phyloP scores from a whole-genome alignment of 92 coral and sea anemone genomes.

The Heliopora coerulea region DNA sequence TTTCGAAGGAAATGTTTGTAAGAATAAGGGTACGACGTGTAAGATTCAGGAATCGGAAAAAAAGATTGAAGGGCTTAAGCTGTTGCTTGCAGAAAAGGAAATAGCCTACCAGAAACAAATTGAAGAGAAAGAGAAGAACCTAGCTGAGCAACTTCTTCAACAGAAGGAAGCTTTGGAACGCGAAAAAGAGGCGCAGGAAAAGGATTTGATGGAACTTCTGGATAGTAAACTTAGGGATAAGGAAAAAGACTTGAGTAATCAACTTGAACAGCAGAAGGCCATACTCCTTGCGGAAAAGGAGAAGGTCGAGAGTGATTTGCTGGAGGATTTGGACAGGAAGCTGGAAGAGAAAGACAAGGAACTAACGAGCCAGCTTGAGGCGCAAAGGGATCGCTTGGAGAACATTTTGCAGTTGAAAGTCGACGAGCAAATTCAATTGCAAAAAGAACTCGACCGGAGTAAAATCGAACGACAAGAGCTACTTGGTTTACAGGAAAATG shows the following conservation, averaged over 20 bases:
- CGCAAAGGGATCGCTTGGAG: slow-evolving; percentile 72
- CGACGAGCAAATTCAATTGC: slow-evolving; percentile 68
- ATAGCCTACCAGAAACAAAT: slow-evolving; percentile 64
- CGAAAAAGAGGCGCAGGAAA: slow-evolving; percentile 76
- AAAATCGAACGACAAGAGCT: slow-evolving; percentile 73
- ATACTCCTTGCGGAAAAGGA: slow-evolving; percentile 79
- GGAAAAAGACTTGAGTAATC: slow-evolving; percentile 67
- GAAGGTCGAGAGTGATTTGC: slow-evolving; percentile 67
- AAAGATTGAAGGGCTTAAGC: slow-evolving; percentile 65
- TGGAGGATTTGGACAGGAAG: slow-evolving; percentile 73
- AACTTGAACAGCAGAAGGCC: slow-evolving; percentile 77
- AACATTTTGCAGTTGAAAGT: slow-evolving; percentile 80
- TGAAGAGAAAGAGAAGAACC: slow-evolving; percentile 66
- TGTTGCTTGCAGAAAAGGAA: slow-evolving; percentile 73
- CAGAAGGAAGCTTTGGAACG: slow-evolving; percentile 76
- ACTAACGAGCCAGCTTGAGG: slow-evolving; percentile 64
- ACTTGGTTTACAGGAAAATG: slow-evolving; percentile 75
- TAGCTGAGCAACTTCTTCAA: slow-evolving; percentile 64
- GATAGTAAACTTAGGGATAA: slow-evolving; percentile 68
- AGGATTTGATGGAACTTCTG: slow-evolving; percentile 60
- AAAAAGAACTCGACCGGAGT: slow-evolving; percentile 60
- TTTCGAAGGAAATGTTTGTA: slow-evolving; percentile 30
- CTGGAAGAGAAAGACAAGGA: slow-evolving; percentile 91
- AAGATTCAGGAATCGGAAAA: slow-evolving; percentile 71
- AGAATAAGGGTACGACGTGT: slow-evolving; percentile 44